Conservation (phyloP, 2,888 invertebrate species). For the Parochlus steinenii region DNA sequence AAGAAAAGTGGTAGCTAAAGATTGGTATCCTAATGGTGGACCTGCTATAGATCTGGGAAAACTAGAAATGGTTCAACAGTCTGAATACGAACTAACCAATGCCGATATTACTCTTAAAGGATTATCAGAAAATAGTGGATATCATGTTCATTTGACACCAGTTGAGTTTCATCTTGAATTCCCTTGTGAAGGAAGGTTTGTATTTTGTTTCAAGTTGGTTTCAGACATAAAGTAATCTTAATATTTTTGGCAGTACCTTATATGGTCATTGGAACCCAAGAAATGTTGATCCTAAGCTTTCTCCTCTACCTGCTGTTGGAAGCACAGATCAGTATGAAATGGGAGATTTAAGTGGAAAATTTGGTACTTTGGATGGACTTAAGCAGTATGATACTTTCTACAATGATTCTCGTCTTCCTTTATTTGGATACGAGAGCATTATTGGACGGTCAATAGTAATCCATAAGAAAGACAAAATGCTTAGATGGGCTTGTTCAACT, state of each 20-base stretch:
- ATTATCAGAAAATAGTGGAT: conserved; percentile 47
- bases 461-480: conserved; percentile 46
- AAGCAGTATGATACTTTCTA: conserved; percentile 39
- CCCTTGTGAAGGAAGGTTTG: conserved; percentile 77
- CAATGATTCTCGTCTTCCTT: conserved; percentile 65
- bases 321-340: conserved; percentile 75
- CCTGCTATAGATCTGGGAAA: conserved; percentile 48
- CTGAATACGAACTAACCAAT: conserved; percentile 68
- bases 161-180: conserved; percentile 70
- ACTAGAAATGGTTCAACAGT: conserved; percentile 70
- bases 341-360: conserved; percentile 75
- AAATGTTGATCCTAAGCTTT: conserved; percentile 42
- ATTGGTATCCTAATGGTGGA: conserved; percentile 76
- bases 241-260: conserved; percentile 55
- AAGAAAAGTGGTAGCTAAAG: conserved; percentile 67
- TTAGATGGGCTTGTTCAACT: conserved; percentile 71
- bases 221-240: too few relatives aligned
- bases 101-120: conserved; percentile 61
- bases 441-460: conserved; percentile 76
- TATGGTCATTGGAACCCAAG: conserved; percentile 81
- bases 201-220: too few relatives aligned
- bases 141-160: conserved; percentile 71
- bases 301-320: conserved; percentile 44
- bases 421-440: conserved; percentile 68
- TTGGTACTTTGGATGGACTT: conserved; percentile 53